Conservation (phyloP, 2,113 vertebrate species). For the Eretmochelys imbricata region DNA sequence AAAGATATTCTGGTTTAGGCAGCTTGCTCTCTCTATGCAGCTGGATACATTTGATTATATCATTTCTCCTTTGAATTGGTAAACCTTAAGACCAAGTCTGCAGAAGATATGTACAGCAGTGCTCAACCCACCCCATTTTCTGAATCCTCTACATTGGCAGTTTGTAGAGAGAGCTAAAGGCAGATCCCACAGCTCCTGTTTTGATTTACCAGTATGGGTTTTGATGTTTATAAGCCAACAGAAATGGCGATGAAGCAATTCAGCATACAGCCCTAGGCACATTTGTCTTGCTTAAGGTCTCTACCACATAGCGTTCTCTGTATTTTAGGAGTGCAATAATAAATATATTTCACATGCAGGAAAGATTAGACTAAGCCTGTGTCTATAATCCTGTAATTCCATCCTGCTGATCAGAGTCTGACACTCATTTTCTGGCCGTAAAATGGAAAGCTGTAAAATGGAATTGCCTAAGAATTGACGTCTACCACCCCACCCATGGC, state of each 20-base stretch:
- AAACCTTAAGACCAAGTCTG: constrained; percentile 43
- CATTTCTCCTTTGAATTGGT: constrained; percentile 45
- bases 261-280: not conserved
- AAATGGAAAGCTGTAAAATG: not conserved
- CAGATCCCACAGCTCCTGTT: not conserved
- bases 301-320: not conserved
- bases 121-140: constrained; percentile 27
- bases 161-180: not conserved
- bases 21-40: constrained; percentile 51
- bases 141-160: not conserved
- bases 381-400: constrained; percentile 35
- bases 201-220: constrained; percentile 56
- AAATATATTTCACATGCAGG: not conserved
- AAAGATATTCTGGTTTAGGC: constrained; percentile 22
- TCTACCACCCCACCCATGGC: fast-evolving
- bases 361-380: constrained; percentile 9
- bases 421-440: not conserved
- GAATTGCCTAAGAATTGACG: not conserved
- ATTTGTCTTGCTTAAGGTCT: constrained; percentile 21
- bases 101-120: not conserved
- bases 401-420: not conserved
- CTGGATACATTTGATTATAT: constrained; percentile 42
- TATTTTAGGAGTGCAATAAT: not conserved
- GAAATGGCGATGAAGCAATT: constrained; percentile 46
- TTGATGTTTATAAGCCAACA: constrained; percentile 53